Evolutionary conservation across 92 coral and sea anemone species (phyloP).

Genomic region (Bergia puertoricense): DNA sequence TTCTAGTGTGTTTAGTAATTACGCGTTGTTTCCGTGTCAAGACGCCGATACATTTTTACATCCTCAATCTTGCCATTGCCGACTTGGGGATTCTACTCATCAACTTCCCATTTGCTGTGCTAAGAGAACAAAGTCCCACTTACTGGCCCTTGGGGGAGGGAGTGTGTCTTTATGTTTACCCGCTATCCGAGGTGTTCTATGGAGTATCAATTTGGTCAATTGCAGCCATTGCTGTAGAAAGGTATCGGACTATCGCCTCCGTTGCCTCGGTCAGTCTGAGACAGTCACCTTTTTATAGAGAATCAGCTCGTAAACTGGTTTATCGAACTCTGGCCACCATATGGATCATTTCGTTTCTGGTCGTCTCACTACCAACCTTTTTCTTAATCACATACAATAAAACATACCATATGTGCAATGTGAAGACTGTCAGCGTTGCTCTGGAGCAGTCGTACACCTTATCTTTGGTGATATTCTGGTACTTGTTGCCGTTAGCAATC

Average conservation of each 20-base stretch:
- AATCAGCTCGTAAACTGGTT: constrained; percentile 5
- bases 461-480: constrained; percentile 59
- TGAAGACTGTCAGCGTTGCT: constrained; percentile 62
- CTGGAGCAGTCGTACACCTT: constrained; percentile 54
- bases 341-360: constrained; percentile 74
- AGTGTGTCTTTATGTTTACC: constrained; percentile 67
- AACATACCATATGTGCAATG: not conserved
- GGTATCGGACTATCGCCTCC: constrained; percentile 52
- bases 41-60: constrained; percentile 65
- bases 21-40: constrained; percentile 59
- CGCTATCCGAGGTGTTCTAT: constrained; percentile 82
- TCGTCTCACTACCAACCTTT: constrained; percentile 70
- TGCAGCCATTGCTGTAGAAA: constrained; percentile 86
- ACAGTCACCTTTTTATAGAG: constrained; percentile 29
- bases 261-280: not conserved
- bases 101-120: constrained; percentile 77
- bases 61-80: constrained; percentile 83
- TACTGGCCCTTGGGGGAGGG: constrained; percentile 84
- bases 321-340: constrained; percentile 38
- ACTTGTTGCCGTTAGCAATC: constrained; percentile 72
- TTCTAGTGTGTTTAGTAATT: constrained; percentile 63
- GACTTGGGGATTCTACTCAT: constrained; percentile 75
- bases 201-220: constrained; percentile 90
- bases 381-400: constrained; percentile 60
- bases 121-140: constrained; percentile 59